Conservation (phyloP, 2,888 invertebrate genomes). For the Phasia obesa region DNA sequence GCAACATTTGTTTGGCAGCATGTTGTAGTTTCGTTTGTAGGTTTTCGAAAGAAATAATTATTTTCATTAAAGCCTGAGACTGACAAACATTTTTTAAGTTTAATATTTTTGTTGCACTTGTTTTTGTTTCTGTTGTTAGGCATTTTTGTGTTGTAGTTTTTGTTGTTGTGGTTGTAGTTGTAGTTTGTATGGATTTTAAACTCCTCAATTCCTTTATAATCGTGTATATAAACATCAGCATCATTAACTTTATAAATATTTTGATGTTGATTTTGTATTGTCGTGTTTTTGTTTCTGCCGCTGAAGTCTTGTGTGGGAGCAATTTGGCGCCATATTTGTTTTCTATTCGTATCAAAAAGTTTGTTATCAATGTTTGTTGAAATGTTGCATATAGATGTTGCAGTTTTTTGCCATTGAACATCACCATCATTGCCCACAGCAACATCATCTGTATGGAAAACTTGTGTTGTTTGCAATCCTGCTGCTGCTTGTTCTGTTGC, state of each 20-base stretch:
- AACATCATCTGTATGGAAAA: slow-evolving; percentile 62
- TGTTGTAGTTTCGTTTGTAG: slow-evolving; percentile 68
- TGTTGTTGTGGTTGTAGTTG: slow-evolving; percentile 44
- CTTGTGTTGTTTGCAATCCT: slow-evolving; percentile 20
- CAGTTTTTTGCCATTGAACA: slow-evolving; percentile 33
- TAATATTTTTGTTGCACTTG: slow-evolving; percentile 56
- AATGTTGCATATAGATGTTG: slow-evolving; percentile 17
- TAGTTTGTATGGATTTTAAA: slow-evolving; percentile 59
- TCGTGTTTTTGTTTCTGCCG: slow-evolving; percentile 45
- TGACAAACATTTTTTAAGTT: slow-evolving; percentile 28
- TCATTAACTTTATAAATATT: slow-evolving; percentile 19
- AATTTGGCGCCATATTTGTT: slow-evolving; percentile 49
- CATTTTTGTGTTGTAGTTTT: slow-evolving; percentile 48
- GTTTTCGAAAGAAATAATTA: slow-evolving; percentile 33
- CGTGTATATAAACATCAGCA: slow-evolving; percentile 47
- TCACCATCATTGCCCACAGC: slow-evolving; percentile 17
- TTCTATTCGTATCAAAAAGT: neutral
- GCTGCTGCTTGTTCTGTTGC: slow-evolving; percentile 20
- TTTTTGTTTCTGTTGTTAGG: slow-evolving; percentile 51
- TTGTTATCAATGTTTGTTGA: slow-evolving; percentile 42
- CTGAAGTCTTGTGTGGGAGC: slow-evolving; percentile 10
- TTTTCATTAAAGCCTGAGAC: slow-evolving; percentile 46
- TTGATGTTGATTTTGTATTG: slow-evolving; percentile 56
- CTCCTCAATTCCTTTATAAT: slow-evolving; percentile 67
- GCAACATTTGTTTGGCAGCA: slow-evolving; percentile 72